Evolutionary conservation across 2,888 invertebrate genomes (phyloP).

Genomic region (Chaetogeoica ovagalla): DNA sequence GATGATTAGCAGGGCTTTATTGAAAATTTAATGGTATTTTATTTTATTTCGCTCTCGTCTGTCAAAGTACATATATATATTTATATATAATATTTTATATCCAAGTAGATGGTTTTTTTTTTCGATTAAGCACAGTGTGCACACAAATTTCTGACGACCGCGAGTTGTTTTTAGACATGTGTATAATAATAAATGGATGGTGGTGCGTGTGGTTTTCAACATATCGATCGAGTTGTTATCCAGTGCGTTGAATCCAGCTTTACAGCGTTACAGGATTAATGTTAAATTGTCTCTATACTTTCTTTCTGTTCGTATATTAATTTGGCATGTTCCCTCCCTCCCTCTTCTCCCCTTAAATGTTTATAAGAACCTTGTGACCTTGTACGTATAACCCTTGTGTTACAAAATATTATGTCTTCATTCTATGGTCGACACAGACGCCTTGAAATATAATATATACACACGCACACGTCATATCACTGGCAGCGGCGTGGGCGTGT

Average conservation of each 20-base stretch:
- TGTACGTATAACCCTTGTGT: constrained; percentile 28
- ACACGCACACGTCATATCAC: constrained; percentile 2
- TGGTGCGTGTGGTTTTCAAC: constrained; percentile 30
- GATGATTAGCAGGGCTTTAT: too few relatives aligned
- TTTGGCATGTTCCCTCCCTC: constrained; percentile 46
- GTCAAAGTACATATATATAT: too few relatives aligned
- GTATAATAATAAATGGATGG: not conserved
- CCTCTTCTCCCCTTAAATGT: too few relatives aligned
- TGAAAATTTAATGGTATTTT: too few relatives aligned
- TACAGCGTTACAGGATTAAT: constrained; percentile 10
- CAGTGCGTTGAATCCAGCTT: not conserved
- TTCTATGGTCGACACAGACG: constrained; percentile 8
- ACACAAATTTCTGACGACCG: not conserved
- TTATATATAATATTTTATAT: too few relatives aligned
- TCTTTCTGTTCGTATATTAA: constrained; percentile 28
- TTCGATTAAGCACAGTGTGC: not conserved
- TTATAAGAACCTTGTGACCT: constrained; percentile 49
- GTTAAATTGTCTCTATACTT: constrained; percentile 27
- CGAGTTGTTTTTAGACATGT: not conserved
- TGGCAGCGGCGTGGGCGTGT: constrained; percentile 27
- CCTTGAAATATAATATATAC: constrained; percentile 17
- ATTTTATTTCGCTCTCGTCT: too few relatives aligned
- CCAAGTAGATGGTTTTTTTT: not conserved
- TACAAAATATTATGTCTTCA: constrained; percentile 17
- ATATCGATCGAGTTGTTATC: constrained; percentile 12